Conservation (phyloP, 2,113 vertebrate species). For the Tretioscincus oriximinensis region DNA sequence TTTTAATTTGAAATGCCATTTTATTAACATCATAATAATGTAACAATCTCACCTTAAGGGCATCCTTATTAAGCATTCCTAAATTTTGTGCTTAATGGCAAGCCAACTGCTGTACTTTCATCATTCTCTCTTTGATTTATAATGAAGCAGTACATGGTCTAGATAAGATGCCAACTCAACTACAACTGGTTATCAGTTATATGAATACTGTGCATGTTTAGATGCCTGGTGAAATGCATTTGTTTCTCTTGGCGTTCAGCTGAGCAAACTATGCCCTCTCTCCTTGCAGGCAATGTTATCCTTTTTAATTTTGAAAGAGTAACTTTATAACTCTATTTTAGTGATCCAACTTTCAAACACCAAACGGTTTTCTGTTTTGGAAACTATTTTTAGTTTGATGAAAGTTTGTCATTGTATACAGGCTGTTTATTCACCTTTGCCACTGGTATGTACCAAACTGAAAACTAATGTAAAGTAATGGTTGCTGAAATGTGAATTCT, state of each 20-base stretch:
- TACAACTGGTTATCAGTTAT: not conserved
- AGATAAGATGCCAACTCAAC: not conserved
- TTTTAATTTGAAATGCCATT: not conserved
- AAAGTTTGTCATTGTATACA: too few relatives aligned
- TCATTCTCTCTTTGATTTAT: conserved; percentile 18
- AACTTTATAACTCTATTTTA: too few relatives aligned
- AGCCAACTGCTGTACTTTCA: conserved; percentile 13
- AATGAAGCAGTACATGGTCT: not conserved
- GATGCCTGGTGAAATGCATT: too few relatives aligned
- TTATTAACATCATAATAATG: not conserved
- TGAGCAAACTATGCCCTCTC: too few relatives aligned
- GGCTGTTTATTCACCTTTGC: too few relatives aligned
- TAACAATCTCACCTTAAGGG: not conserved
- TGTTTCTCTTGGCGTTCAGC: too few relatives aligned
- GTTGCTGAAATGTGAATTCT: too few relatives aligned
- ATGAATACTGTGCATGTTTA: not conserved
- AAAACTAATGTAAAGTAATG: too few relatives aligned
- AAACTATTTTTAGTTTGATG: not conserved
- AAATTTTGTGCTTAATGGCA: conserved; percentile 20
- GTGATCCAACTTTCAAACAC: too few relatives aligned
- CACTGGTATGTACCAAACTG: too few relatives aligned
- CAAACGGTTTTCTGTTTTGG: not conserved
- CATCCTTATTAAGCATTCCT: not conserved
- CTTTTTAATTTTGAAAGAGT: too few relatives aligned
- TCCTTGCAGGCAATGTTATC: too few relatives aligned